Percentiles rank a stretch among this genome's conserved stretches.
Conservation (phyloP, 2,888 invertebrate species). For the Plutella xylostella region DNA sequence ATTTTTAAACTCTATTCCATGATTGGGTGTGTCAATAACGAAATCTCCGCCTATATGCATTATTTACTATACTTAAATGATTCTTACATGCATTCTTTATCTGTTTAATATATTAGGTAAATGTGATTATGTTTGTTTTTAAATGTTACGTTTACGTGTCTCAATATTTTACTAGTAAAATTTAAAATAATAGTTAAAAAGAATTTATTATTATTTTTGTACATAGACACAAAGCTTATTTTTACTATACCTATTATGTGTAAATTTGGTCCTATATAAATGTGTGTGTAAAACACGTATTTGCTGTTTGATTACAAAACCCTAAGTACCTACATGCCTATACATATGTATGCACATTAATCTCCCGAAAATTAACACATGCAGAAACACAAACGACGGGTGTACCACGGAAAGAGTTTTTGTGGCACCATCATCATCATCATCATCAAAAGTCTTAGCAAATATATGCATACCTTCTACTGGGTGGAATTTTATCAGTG, state of each 20-base stretch:
- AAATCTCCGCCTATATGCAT: constrained; percentile 1
- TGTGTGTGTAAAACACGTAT: too few species aligned
- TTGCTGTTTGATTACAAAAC: too few species aligned
- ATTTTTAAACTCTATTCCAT: too few species aligned
- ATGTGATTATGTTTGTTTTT: background rate
- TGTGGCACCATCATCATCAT: too few species aligned
- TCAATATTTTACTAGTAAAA: background rate
- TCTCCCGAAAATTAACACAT: too few species aligned
- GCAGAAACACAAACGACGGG: too few species aligned
- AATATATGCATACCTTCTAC: too few species aligned
- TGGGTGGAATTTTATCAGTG: too few species aligned
- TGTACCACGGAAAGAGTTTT: too few species aligned
- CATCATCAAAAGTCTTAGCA: too few species aligned
- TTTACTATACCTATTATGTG: background rate
- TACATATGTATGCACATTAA: too few species aligned
- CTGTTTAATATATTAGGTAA: background rate
- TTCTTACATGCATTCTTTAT: background rate
- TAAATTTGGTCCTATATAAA: background rate
- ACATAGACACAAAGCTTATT: background rate
- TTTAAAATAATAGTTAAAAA: background rate
- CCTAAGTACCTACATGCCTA: too few species aligned
- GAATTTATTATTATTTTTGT: background rate
- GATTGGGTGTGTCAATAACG: background rate
- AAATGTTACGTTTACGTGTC: background rate
- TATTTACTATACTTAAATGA: background rate